These are phyloP conservation scores for Dasypogon diadema DNA, from an alignment of 2,888 invertebrate genomes.

Conservation along the genomic window DNA sequence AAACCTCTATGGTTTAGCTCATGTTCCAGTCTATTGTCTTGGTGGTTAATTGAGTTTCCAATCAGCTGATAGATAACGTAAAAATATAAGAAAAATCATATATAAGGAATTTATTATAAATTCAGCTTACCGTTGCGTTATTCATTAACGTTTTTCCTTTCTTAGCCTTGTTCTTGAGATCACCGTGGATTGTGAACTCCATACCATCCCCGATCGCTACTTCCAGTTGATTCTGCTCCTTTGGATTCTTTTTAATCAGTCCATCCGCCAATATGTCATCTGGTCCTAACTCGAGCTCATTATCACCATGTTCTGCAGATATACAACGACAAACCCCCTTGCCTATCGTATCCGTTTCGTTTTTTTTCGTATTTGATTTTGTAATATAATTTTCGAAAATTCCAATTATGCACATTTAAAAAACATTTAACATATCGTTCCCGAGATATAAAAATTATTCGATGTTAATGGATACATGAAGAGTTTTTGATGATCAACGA, in stretches of 20 bases:
- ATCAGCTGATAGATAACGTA: conserved; percentile 66
- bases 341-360: conserved; percentile 68
- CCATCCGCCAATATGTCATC: conserved; percentile 85
- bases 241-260: conserved; percentile 87
- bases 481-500: conserved; percentile 41
- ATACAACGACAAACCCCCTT: conserved; percentile 74
- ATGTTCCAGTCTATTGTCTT: conserved; percentile 81
- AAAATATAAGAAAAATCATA: conserved; percentile 13
- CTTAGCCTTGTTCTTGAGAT: conserved; percentile 84
- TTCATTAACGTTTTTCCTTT: conserved; percentile 84
- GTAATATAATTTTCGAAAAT: conserved; percentile 27
- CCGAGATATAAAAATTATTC: neutral
- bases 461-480: conserved; percentile 28
- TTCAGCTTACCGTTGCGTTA: conserved; percentile 76
- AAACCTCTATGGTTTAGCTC: conserved; percentile 81
- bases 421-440: conserved; percentile 10
- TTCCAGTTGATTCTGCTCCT: conserved; percentile 89
- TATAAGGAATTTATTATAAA: neutral
- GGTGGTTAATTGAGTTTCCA: conserved; percentile 85
- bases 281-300: conserved; percentile 75
- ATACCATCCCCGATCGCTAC: conserved; percentile 93
- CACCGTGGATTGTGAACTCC: conserved; percentile 94
- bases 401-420: conserved; percentile 52
- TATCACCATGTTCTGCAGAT: conserved; percentile 76
- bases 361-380: conserved; percentile 57